Conservation (phyloP, 2,888 invertebrate genomes). For the Prosapia bicincta region DNA sequence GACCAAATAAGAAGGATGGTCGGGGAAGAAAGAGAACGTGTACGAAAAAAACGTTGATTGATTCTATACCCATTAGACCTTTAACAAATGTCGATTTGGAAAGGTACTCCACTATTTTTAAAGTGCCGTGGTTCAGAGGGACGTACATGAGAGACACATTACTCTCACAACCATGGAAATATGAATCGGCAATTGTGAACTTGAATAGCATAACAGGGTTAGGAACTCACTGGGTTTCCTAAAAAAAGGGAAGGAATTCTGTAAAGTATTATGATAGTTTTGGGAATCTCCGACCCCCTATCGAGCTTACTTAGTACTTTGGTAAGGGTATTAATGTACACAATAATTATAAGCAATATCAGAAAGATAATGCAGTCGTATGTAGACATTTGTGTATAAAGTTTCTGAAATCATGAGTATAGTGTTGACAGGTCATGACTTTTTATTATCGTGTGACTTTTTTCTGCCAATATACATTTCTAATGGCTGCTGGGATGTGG, state of each 20-base stretch:
- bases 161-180: neutral
- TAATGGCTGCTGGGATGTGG: neutral
- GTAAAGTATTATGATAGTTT: slow-evolving; percentile 45
- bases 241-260: slow-evolving; percentile 40
- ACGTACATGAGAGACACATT: slow-evolving; percentile 2
- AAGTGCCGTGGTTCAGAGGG: slow-evolving; percentile 41
- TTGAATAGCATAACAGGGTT: neutral
- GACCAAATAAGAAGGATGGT: neutral
- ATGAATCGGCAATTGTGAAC: slow-evolving; percentile 13
- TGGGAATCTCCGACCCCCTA: slow-evolving; percentile 34
- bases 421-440: neutral
- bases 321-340: neutral
- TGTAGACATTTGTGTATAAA: slow-evolving; percentile 30
- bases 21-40: neutral
- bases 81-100: neutral
- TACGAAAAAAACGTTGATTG: neutral
- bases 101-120: neutral
- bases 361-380: slow-evolving; percentile 14
- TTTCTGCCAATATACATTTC: neutral
- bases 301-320: neutral
- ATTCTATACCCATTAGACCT: neutral
- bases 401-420: slow-evolving; percentile 11
- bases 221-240: slow-evolving; percentile 42
- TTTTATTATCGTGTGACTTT: neutral
- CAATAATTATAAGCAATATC: slow-evolving; percentile 24